Evolutionary conservation across 2,888 invertebrate species (phyloP).

Genomic region (Drosophila limbata): DNA sequence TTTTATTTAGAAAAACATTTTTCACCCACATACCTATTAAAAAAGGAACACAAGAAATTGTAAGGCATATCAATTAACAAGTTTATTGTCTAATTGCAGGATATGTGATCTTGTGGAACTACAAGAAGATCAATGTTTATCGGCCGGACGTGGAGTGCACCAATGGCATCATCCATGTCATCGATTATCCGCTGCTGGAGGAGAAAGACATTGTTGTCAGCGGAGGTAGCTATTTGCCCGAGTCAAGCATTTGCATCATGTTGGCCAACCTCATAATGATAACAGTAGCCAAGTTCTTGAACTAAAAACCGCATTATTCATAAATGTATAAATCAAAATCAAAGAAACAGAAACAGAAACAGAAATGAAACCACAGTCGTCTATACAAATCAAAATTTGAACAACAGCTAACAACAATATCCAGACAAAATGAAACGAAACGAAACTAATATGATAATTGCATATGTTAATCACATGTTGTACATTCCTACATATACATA

Average conservation of each 20-base stretch:
- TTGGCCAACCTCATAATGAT: slow-evolving; percentile 85
- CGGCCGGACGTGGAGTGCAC: slow-evolving; percentile 97
- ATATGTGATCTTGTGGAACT: slow-evolving; percentile 94
- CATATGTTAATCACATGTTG: slow-evolving; percentile 61
- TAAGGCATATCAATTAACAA: background rate
- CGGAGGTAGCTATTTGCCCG: slow-evolving; percentile 84
- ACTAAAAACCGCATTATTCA: slow-evolving; percentile 75
- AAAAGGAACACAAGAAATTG: no score
- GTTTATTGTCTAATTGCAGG: slow-evolving; percentile 86
- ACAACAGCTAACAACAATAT: slow-evolving; percentile 16
- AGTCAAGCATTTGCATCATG: slow-evolving; percentile 84
- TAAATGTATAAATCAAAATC: slow-evolving; percentile 63
- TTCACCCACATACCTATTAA: no score
- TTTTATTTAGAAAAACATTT: background rate
- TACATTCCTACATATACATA: slow-evolving; percentile 28
- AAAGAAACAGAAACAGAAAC: slow-evolving; percentile 20
- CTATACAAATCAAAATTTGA: slow-evolving; percentile 45
- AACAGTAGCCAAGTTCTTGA: slow-evolving; percentile 84
- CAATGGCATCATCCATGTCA: slow-evolving; percentile 97
- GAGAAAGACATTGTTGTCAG: slow-evolving; percentile 92
- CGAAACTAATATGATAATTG: slow-evolving; percentile 56
- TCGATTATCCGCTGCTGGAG: slow-evolving; percentile 93
- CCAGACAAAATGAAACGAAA: slow-evolving; percentile 35
- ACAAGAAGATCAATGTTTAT: slow-evolving; percentile 92
- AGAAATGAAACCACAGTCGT: slow-evolving; percentile 63